Evolutionary conservation across 1,140 invertebrate genomes (phyloP), one percentile per base, ranked within the genome.

Genomic region (Drosophila chauvacae): DNA sequence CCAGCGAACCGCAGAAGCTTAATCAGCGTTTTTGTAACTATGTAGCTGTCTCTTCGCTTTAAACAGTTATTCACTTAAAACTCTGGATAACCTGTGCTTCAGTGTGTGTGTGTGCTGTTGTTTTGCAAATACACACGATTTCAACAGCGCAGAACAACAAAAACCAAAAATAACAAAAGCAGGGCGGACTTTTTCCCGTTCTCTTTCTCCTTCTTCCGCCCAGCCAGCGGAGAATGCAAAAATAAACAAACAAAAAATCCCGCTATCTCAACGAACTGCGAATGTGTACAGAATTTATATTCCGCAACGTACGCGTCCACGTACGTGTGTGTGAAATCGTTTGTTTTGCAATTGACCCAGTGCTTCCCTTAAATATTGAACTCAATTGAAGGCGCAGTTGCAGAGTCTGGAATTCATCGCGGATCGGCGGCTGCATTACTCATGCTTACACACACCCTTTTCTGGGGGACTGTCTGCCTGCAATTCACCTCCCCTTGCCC

Each of bases 291-390:
- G 41, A 58, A 44, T 71, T 48, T 51, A 45, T 75, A 59, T 70
- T 57, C 44, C 58, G 50, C 58, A 28, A 47, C 56, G 44, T 50
- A 18, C 28, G n/a, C 11, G 45, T 76, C 23, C 70, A 44, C 59
- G 57, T 50, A 51, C 47, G 62, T 65, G 26, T 53, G 30, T 64
- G 53, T 51, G 50, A 18, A 55, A 65, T 66, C 53, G 56, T 81
- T 86, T 86, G 75, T 71, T 87, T 79, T 66, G 75, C 83, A 82
- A 86, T 86, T 82, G 79, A 85, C 82, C 74, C 75, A 73, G 59
- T 66, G 83, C 63, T 69, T 70, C 72, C 65, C 72, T 77, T 65
- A 70, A 87, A 80, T 83, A 80, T 88, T 80, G 80, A 87, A 80
- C 83, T 68, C 76, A 83, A 88, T 88, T 88, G 75, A 55, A 69